Conservation (phyloP, 2,797 vertebrate species). For the Galaxias olidus region DNA sequence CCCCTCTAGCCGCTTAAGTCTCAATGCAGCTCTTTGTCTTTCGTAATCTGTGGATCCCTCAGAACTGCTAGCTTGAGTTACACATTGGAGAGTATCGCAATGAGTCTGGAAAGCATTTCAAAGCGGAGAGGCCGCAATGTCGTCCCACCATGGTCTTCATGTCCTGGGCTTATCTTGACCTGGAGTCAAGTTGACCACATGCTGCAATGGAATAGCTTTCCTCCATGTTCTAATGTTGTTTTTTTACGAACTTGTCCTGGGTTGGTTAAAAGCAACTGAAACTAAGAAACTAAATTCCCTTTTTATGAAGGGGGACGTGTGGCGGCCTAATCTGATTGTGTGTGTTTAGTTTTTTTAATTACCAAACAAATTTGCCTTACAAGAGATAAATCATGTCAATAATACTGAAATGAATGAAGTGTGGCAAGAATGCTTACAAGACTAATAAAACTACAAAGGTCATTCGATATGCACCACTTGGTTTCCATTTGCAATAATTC, state of each 20-base stretch:
- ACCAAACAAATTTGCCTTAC: too few relatives aligned
- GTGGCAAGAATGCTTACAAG: constrained; percentile 11
- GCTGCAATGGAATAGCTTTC: constrained; percentile 59
- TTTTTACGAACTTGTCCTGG: constrained; percentile 13
- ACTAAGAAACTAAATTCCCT: background rate
- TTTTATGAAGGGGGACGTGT: background rate
- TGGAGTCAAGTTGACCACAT: constrained; percentile 64
- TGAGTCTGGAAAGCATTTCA: constrained; percentile 75
- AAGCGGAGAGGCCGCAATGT: constrained; percentile 67
- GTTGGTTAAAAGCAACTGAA: background rate
- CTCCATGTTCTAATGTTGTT: constrained; percentile 52
- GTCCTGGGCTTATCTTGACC: constrained; percentile 72
- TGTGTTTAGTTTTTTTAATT: constrained; percentile 1
- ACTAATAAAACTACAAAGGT: constrained; percentile 50
- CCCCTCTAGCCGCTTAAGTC: constrained; percentile 59
- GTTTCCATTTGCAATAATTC: constrained; percentile 72
- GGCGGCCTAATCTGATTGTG: constrained; percentile 15
- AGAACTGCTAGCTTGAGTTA: constrained; percentile 75
- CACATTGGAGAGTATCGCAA: constrained; percentile 73
- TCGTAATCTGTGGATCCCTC: constrained; percentile 72
- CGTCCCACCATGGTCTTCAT: constrained; percentile 62
- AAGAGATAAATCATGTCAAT: background rate
- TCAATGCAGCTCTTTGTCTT: constrained; percentile 78
- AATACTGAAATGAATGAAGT: constrained; percentile 24
- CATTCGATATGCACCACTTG: constrained; percentile 54